Evolutionary conservation across 2,888 invertebrate genomes (phyloP), one percentile per base, ranked within the genome.

Genomic region (Polydesmus complanatus): DNA sequence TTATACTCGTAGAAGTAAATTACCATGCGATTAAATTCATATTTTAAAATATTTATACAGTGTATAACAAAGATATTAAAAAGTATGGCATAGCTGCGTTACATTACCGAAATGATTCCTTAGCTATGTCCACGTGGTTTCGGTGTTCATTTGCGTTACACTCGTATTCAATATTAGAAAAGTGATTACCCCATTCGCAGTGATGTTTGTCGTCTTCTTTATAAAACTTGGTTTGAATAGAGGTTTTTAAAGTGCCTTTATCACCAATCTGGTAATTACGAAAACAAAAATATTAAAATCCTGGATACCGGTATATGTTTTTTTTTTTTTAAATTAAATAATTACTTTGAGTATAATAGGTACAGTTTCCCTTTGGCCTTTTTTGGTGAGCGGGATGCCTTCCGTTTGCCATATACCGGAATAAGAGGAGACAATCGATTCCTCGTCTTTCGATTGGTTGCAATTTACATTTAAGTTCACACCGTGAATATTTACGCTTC

Each of bases 181-280:
- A 70, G 19, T 75, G 71, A 26, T 75, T 75, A 22, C 79, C 80
- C 77, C 78, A 79, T 58, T 77, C 77, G 64, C 77, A 76, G 68
- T 79, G 79, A 52, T 77, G 75, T 47, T 74, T 75, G 65, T 79
- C 79, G 50, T 74, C 74, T 49, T 71, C 68, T 61, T 76, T 76
- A 69, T 80, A 80, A 65, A 78, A 77, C 69, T 80, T 80, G 64
- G 77, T 76, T 68, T 80, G 80, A 58, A 79, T 70, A 61, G 75
- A 74, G 48, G 78, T 75, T n/a, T 75, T 73, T 62, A 79, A 69
- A 59, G 73, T 74, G 54, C 77, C 77, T 27, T 77, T 75, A 37
- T 74, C 76, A 48, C 73, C 69, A 49, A 79, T 74, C 69, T 75
- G 70, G 21, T 68, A 67, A 58, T 62, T 56, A 62, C 11, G 11